A percentile compares a stretch with the other conserved stretches of the same genome.
Evolutionary conservation across 2,888 invertebrate genomes (phyloP).

Genomic region (Mylabris sibirica): DNA sequence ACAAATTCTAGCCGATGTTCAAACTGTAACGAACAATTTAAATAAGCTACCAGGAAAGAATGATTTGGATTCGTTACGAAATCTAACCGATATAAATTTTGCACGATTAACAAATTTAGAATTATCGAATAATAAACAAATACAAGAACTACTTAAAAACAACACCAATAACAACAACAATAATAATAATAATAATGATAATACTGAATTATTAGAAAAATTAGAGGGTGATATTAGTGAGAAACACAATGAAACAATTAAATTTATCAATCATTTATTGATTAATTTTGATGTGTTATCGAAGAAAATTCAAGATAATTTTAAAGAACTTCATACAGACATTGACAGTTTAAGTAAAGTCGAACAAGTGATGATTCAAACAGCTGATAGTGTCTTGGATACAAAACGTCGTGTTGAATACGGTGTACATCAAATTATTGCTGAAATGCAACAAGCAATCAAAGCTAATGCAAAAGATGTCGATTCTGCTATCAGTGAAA

Average conservation of each 20-base stretch:
- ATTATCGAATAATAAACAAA: slow-evolving; percentile 39
- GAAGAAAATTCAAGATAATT: slow-evolving; percentile 64
- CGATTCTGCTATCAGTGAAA: slow-evolving; percentile 71
- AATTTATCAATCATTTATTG: slow-evolving; percentile 49
- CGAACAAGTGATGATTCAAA: slow-evolving; percentile 80
- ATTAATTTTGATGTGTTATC: slow-evolving; percentile 69
- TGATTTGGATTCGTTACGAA: slow-evolving; percentile 67
- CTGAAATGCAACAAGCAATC: slow-evolving; percentile 76
- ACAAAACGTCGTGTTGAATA: slow-evolving; percentile 86
- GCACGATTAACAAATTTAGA: slow-evolving; percentile 62
- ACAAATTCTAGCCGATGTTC: slow-evolving; percentile 51
- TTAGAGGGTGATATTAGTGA: slow-evolving; percentile 42
- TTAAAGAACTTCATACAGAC: slow-evolving; percentile 65
- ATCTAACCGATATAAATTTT: slow-evolving; percentile 64
- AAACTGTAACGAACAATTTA: slow-evolving; percentile 48
- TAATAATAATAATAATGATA: slow-evolving; percentile 3
- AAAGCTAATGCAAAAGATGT: slow-evolving; percentile 71
- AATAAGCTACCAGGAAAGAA: slow-evolving; percentile 60
- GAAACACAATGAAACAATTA: slow-evolving; percentile 47
- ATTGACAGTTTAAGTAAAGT: slow-evolving; percentile 72
- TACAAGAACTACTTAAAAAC: slow-evolving; percentile 47
- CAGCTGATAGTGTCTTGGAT: slow-evolving; percentile 84
- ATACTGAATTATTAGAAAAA: slow-evolving; percentile 22
- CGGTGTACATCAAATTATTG: slow-evolving; percentile 80
- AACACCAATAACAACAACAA: neutral